Evolutionary conservation across 2,888 invertebrate genomes (phyloP).

Genomic region (Salticus scenicus): DNA sequence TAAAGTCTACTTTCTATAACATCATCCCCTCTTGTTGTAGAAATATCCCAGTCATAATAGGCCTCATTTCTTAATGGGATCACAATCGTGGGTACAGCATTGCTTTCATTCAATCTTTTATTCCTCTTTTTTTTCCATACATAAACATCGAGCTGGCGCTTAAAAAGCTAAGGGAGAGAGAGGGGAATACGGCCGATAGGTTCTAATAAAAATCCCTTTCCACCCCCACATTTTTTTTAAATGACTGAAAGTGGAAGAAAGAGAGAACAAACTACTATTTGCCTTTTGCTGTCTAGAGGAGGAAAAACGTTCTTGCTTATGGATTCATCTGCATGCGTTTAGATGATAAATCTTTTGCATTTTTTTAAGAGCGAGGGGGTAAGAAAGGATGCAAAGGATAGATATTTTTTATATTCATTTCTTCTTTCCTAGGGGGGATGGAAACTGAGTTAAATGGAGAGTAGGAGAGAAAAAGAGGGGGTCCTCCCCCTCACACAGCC

Average conservation of each 20-base stretch:
- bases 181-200: constrained; percentile 22
- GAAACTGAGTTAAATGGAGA: constrained; percentile 15
- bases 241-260: constrained; percentile 42
- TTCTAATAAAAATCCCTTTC: constrained; percentile 63
- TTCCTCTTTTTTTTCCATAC: constrained; percentile 4
- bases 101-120: constrained; percentile 7
- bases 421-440: constrained; percentile 13
- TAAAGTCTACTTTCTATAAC: constrained; percentile 29
- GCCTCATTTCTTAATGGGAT: constrained; percentile 65
- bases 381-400: constrained; percentile 26
- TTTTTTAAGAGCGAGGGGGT: constrained; percentile 13
- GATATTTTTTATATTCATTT: constrained; percentile 42
- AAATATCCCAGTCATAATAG: constrained; percentile 44
- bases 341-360: constrained; percentile 59
- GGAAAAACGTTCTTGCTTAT: constrained; percentile 5
- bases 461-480: constrained; percentile 16
- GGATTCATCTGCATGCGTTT: constrained; percentile 68
- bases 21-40: not conserved
- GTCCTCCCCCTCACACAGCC: constrained; percentile 24
- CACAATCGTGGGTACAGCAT: constrained; percentile 42
- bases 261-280: constrained; percentile 22
- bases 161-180: constrained; percentile 8
- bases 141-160: constrained; percentile 10
- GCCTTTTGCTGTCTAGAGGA: not conserved
- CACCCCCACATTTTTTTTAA: constrained; percentile 33